phyloP scores from a whole-genome alignment of 1,140 invertebrate species.

The Parapsyche elsis region DNA sequence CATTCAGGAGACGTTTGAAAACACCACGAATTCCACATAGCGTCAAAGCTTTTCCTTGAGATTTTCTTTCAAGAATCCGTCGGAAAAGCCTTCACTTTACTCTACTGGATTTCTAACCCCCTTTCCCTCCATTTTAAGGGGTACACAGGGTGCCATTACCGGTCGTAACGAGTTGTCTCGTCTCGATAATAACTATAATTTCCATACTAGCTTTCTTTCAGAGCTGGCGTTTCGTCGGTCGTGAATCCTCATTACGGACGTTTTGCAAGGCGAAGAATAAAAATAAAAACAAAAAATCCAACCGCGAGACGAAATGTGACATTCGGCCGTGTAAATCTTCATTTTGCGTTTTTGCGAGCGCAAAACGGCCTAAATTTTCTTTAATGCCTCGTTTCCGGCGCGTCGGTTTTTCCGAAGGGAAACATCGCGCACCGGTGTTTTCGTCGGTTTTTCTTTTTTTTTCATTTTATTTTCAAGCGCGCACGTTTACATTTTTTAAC shows the following conservation, averaged over 20 bases:
- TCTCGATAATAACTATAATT: no score
- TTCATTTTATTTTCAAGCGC: slow-evolving; percentile 3
- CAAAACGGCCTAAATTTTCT: slow-evolving; percentile 26
- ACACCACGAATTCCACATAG: not conserved
- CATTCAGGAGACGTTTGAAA: no score
- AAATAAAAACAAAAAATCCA: not conserved
- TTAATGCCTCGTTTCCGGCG: slow-evolving; percentile 19
- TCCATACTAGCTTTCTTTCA: no score
- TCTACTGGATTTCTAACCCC: not conserved
- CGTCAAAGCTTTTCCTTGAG: not conserved
- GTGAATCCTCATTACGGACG: slow-evolving; percentile 18
- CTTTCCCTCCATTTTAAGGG: no score
- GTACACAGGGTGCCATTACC: no score
- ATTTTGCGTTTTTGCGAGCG: slow-evolving; percentile 12
- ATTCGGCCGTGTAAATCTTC: slow-evolving; percentile 22
- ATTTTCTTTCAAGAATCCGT: not conserved
- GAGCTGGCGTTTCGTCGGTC: not conserved
- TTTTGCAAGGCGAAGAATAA: not conserved
- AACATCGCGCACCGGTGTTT: slow-evolving; percentile 18
- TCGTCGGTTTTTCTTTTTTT: not conserved
- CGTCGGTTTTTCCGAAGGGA: not conserved
- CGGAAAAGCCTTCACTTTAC: not conserved
- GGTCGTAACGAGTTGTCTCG: no score
- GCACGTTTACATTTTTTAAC: not conserved
- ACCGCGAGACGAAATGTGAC: not conserved